phyloP scores from a whole-genome alignment of 2,797 vertebrate genomes.

The Bovichtus variegatus region DNA sequence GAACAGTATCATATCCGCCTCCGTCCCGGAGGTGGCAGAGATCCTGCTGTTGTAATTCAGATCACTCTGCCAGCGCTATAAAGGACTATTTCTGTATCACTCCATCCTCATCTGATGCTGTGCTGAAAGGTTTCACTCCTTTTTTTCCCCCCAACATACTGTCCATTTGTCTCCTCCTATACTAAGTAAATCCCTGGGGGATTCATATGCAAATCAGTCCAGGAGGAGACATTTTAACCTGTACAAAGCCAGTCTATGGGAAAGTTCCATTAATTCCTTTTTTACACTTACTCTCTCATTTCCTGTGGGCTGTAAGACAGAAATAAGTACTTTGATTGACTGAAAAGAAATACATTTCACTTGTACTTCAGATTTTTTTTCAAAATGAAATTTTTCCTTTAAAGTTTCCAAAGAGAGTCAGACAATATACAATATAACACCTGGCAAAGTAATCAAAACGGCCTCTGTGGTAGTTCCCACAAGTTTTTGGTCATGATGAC shows the following conservation, averaged over 20 bases:
- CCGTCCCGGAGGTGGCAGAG: conserved; percentile 42
- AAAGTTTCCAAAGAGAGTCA: no score
- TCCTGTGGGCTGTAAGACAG: background rate
- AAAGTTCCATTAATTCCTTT: conserved; percentile 22
- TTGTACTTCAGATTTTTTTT: background rate
- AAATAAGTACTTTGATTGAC: background rate
- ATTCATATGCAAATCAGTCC: conserved; percentile 47
- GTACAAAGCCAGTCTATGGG: conserved; percentile 14
- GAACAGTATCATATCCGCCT: conserved; percentile 58
- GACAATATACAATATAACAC: no score
- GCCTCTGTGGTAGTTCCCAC: no score
- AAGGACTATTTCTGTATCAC: conserved; percentile 45
- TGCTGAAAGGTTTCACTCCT: conserved; percentile 10
- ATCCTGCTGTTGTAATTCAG: conserved; percentile 63
- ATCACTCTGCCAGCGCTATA: conserved; percentile 37
- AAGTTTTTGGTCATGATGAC: no score
- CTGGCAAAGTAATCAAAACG: no score
- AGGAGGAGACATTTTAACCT: conserved; percentile 22
- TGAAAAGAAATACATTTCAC: background rate
- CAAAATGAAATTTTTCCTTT: no score
- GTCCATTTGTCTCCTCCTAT: conserved; percentile 47
- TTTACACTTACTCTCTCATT: conserved; percentile 24
- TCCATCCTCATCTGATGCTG: conserved; percentile 44
- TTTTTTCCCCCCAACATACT: background rate
- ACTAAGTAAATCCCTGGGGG: conserved; percentile 34